Evolutionary conservation across 1,140 invertebrate genomes (phyloP), one percentile per base, ranked within the genome.

Genomic region (Drosophila orena): DNA sequence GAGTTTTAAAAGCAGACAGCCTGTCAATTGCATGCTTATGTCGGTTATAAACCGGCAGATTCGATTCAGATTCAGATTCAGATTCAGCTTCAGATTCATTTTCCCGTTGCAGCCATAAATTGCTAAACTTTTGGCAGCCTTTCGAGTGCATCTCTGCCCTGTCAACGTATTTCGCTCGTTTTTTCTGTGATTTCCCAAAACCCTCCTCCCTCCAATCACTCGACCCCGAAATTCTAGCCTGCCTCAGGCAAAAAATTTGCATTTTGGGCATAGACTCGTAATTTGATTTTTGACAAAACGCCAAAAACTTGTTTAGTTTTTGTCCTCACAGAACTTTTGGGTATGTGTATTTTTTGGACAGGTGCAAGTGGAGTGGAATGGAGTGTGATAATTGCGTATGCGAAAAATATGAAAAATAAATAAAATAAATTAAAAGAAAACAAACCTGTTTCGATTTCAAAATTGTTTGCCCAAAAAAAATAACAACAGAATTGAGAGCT

Each of bases 201-300:
- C 24, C 24, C 24, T 22, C 3, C 24, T 10, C 24, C 14, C 1
- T 12, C 35, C 30, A 37, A 37, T 54, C 47, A 55, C 22, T 34
- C 47, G 7, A 37, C 62, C 34, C 60, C 20, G n/a, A 12, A 20
- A 30, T 40, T 3, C 27, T n/a, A 15, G 11, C 34, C 4, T 3
- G 17, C 49, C 24, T n/a, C 27, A 8, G 43, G 53, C 46, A 49
- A 47, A 74, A 49, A 74, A 74, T 74, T 74, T 55, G 71, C 70
- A 74, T 74, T 75, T 75, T 53, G 52, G 58, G 52, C 60, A 75
- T 49, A 65, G 71, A 75, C 53, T 75, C 34, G 72, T 75, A 75
- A 75, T 75, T 75, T 75, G 72, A 75, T 75, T 75, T 75, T 75
- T 65, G 72, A 75, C 72, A 75, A 75, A 75, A 75, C 60, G 71